Conservation (phyloP, 64 coral and sea anemone species). For the Montipora foliosa region DNA sequence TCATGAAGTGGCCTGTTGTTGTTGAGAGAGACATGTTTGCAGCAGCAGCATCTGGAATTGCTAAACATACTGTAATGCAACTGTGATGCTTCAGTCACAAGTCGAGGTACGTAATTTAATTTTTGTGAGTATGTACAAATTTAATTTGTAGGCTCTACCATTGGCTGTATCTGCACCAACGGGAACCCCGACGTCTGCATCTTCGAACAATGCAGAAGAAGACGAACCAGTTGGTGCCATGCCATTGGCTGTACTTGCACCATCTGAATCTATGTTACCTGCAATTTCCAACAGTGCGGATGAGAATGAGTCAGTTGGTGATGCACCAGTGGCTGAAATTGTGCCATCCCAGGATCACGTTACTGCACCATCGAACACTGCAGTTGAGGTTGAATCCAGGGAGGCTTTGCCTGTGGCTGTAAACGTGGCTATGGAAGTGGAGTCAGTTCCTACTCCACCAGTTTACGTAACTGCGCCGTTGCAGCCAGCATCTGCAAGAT, state of each 20-base stretch:
- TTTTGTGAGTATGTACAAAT: background rate
- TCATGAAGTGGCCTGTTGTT: background rate
- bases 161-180: background rate
- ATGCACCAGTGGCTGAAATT: background rate
- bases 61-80: background rate
- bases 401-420: background rate
- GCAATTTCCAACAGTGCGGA: background rate
- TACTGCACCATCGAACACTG: background rate
- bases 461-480: background rate
- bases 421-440: background rate
- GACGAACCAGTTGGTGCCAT: background rate
- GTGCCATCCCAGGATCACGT: background rate
- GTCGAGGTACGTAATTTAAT: background rate
- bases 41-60: background rate
- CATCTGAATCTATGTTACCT: background rate
- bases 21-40: background rate
- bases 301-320: background rate
- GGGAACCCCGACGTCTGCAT: background rate
- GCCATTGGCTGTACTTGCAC: background rate
- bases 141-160: background rate
- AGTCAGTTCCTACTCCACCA: background rate
- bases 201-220: background rate
- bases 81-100: background rate
- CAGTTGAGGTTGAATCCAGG: background rate
- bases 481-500: background rate